These are phyloP conservation scores for Drosophila nannoptera DNA, from an alignment of 1,140 invertebrate species.

Conservation along the genomic window DNA sequence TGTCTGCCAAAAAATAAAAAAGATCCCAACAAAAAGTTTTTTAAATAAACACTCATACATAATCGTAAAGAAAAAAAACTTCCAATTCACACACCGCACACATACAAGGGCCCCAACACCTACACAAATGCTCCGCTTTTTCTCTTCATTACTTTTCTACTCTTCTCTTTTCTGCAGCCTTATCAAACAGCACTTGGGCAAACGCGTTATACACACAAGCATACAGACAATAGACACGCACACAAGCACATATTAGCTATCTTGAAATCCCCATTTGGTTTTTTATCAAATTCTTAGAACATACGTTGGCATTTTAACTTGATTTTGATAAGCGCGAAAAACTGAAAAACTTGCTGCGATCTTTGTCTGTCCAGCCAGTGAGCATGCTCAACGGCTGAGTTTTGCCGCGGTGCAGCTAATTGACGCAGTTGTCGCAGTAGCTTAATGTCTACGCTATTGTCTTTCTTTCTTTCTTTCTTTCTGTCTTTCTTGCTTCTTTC, in stretches of 20 bases:
- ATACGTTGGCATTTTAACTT: slow-evolving; percentile 39
- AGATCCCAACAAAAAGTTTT: slow-evolving; percentile 17
- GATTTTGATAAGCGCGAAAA: slow-evolving; percentile 50
- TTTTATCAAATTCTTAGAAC: slow-evolving; percentile 70
- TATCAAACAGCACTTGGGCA: slow-evolving; percentile 42
- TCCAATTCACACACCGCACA: slow-evolving; percentile 53
- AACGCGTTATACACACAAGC: slow-evolving; percentile 1
- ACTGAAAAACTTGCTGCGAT: slow-evolving; percentile 19
- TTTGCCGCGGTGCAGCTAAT: slow-evolving; percentile 30
- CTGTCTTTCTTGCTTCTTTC: slow-evolving; percentile 40
- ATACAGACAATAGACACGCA: neutral
- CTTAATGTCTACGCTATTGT: slow-evolving; percentile 31
- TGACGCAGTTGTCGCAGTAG: slow-evolving; percentile 4
- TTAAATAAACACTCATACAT: slow-evolving; percentile 34
- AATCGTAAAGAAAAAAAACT: slow-evolving; percentile 46
- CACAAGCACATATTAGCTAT: slow-evolving; percentile 16
- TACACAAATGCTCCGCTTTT: slow-evolving; percentile 22
- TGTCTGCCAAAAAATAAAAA: slow-evolving; percentile 60
- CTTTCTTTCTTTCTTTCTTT: slow-evolving; percentile 34
- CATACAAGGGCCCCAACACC: slow-evolving; percentile 29
- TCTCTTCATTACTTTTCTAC: slow-evolving; percentile 31
- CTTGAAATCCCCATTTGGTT: slow-evolving; percentile 28
- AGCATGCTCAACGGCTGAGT: slow-evolving; percentile 12
- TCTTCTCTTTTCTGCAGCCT: slow-evolving; percentile 5
- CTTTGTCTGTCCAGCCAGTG: slow-evolving; percentile 18